These are phyloP conservation scores for Falco columbarius DNA, from an alignment of 2,797 vertebrate species.

Conservation along the genomic window DNA sequence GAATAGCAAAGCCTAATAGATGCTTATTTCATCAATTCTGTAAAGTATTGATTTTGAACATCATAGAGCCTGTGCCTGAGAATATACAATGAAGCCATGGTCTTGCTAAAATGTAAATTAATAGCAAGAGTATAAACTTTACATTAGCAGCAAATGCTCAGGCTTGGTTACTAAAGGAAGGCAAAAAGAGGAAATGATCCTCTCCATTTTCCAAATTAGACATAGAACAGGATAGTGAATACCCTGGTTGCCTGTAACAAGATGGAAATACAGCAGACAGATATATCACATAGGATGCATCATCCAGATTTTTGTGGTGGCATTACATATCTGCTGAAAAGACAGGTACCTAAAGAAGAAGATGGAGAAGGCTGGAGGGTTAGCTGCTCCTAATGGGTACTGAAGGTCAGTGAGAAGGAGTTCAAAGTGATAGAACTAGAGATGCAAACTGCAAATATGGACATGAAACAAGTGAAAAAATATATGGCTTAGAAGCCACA, in stretches of 20 bases:
- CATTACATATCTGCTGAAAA: not conserved
- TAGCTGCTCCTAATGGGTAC: not conserved
- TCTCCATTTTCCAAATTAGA: not conserved
- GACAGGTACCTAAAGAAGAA: not conserved
- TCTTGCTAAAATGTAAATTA: slow-evolving; percentile 5
- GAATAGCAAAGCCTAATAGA: not conserved
- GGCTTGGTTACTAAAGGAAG: not conserved
- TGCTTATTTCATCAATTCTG: not conserved
- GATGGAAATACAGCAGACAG: not conserved
- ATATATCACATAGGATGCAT: not conserved
- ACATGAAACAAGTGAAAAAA: not conserved
- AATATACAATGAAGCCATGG: not conserved
- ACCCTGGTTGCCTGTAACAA: not conserved
- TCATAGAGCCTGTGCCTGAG: not conserved
- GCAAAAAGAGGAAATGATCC: not conserved
- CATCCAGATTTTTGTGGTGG: not conserved
- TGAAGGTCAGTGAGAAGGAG: not conserved
- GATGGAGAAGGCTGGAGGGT: not conserved
- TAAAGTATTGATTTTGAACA: slow-evolving; percentile 16
- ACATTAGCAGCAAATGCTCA: not conserved
- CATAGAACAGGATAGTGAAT: not conserved
- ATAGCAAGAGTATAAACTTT: not conserved
- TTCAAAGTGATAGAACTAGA: not conserved
- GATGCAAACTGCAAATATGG: not conserved
- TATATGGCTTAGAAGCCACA: not conserved